These are phyloP conservation scores for Sinelater perroti DNA, from an alignment of 2,888 invertebrate species.

Conservation along the genomic window DNA sequence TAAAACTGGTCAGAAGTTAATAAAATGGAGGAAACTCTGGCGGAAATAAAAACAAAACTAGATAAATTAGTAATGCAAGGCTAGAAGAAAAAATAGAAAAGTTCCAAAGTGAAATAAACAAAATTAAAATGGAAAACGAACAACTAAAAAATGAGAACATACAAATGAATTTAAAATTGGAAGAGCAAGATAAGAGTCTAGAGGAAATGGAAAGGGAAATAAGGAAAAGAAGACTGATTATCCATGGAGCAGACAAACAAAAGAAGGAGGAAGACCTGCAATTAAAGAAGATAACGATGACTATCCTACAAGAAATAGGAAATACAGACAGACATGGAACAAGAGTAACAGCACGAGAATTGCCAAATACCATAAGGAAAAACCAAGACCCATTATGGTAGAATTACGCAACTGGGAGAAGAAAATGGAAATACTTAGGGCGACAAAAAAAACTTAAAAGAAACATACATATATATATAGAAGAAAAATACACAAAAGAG, in stretches of 20 bases:
- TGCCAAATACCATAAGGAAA: too few species aligned
- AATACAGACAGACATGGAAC: too few species aligned
- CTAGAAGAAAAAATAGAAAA: background rate
- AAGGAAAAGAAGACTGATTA: constrained; percentile 2
- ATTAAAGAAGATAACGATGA: background rate
- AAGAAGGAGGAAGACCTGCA: background rate
- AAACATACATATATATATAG: too few species aligned
- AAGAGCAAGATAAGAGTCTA: constrained; percentile 2
- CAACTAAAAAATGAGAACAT: too few species aligned
- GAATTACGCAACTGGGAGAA: too few species aligned
- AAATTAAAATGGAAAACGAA: background rate
- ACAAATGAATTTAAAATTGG: background rate
- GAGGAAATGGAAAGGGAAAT: constrained; percentile 2
- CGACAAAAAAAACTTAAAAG: too few species aligned
- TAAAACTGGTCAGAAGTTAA: too few species aligned
- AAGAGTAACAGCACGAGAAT: too few species aligned
- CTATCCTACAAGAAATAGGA: background rate
- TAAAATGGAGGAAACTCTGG: background rate
- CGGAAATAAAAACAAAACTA: constrained; percentile 4
- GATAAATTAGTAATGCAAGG: constrained; percentile 1
- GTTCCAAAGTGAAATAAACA: background rate
- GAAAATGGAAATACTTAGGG: too few species aligned
- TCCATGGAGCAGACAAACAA: constrained; percentile 2
- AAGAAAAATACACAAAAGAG: too few species aligned
- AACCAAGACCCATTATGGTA: too few species aligned